These are phyloP conservation scores for Manacus vitellinus DNA, from an alignment of 2,113 vertebrate species.

Conservation along the genomic window DNA sequence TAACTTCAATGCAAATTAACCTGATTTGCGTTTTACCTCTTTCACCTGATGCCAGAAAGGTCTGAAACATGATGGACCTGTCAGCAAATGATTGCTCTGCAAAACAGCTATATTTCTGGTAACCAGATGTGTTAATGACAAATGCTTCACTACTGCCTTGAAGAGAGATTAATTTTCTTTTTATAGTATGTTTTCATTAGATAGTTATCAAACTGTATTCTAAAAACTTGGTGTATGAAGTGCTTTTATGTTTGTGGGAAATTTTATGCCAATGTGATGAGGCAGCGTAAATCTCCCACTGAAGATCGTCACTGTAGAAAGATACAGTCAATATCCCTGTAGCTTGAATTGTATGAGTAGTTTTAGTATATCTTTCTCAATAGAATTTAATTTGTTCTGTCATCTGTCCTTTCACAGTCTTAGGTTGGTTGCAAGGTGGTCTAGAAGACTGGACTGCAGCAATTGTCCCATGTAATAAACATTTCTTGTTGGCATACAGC, in stretches of 20 bases:
- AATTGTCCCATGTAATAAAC: not conserved
- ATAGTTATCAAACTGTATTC: conserved; percentile 34
- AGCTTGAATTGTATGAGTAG: not conserved
- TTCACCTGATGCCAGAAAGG: conserved; percentile 2
- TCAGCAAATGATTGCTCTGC: conserved; percentile 65
- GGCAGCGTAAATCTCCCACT: not conserved
- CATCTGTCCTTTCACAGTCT: not conserved
- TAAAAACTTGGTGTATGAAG: not conserved
- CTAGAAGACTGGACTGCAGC: not conserved
- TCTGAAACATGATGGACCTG: conserved; percentile 69
- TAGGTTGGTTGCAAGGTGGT: not conserved
- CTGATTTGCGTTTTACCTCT: conserved; percentile 24
- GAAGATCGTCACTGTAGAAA: not conserved
- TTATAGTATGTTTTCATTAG: conserved; percentile 52
- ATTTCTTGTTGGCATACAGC: not conserved
- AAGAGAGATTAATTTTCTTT: conserved; percentile 36
- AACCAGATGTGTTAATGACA: conserved; percentile 55
- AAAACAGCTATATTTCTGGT: conserved; percentile 43
- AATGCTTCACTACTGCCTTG: conserved; percentile 24
- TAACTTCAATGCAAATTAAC: conserved; percentile 72
- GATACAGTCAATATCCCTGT: not conserved
- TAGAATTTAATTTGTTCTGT: not conserved
- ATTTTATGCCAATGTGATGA: not conserved
- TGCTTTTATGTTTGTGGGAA: conserved; percentile 6
- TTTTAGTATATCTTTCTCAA: not conserved